Conservation (phyloP, 2,888 invertebrate genomes). For the Darwinula stevensoni region DNA sequence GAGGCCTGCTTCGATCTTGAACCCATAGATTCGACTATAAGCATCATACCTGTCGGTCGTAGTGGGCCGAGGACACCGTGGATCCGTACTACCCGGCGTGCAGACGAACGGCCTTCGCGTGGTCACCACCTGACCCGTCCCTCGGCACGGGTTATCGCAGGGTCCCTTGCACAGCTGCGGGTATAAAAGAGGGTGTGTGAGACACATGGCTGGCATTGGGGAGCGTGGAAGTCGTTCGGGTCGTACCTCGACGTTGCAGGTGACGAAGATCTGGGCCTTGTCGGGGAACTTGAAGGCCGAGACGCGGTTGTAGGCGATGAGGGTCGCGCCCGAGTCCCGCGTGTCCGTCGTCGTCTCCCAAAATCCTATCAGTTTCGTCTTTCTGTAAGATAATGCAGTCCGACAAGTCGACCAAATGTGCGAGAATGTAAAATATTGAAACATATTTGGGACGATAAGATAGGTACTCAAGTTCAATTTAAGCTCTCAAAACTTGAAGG, state of each 20-base stretch:
- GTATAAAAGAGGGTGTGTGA: neutral
- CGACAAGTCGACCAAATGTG: too few species aligned
- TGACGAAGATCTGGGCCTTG: slow-evolving; percentile 34
- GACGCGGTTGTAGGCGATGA: slow-evolving; percentile 32
- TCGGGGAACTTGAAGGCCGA: slow-evolving; percentile 44
- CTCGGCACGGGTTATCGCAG: neutral
- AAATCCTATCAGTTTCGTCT: slow-evolving; percentile 29
- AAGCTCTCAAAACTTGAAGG: too few species aligned
- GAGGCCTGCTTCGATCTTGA: too few species aligned
- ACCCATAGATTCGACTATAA: too few species aligned
- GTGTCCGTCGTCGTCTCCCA: slow-evolving; percentile 29
- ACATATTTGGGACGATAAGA: too few species aligned
- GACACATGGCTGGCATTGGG: too few species aligned
- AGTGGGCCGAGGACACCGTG: slow-evolving; percentile 5
- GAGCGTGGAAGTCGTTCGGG: too few species aligned
- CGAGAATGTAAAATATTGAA: too few species aligned
- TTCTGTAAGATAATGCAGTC: slow-evolving; percentile 20
- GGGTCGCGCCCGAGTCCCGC: slow-evolving; percentile 27
- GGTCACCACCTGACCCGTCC: too few species aligned
- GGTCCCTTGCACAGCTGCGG: slow-evolving; percentile 1
- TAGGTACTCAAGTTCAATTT: too few species aligned
- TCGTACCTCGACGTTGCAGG: slow-evolving; percentile 43
- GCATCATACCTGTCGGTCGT: too few species aligned
- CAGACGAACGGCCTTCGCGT: slow-evolving; percentile 5
- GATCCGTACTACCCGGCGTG: slow-evolving; percentile 7